Percentiles rank a stretch among this genome's conserved stretches.
Evolutionary conservation across 2,797 vertebrate species (phyloP).

Genomic region (Darevskia mixta): DNA sequence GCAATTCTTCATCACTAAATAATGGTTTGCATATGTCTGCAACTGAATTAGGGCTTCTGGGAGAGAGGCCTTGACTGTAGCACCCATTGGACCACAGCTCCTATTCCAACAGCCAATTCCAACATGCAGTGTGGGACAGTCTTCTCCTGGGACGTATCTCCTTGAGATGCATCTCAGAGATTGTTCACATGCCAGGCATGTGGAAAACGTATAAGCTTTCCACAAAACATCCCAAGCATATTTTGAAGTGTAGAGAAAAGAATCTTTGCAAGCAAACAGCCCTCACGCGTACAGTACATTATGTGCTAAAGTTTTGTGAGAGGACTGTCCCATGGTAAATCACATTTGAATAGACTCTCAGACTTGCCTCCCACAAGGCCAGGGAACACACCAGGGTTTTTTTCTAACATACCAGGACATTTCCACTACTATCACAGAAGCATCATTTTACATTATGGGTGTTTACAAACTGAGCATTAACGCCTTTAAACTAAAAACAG

Average conservation of each 20-base stretch:
- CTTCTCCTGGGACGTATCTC: background rate
- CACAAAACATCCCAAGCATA: background rate
- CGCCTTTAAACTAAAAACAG: background rate
- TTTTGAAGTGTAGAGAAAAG: background rate
- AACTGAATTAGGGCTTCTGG: background rate
- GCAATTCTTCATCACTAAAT: background rate
- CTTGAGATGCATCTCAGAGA: background rate
- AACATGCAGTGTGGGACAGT: background rate
- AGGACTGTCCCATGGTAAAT: background rate
- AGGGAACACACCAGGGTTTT: too few species aligned
- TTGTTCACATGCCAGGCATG: background rate
- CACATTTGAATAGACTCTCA: background rate
- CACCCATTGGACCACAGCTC: background rate
- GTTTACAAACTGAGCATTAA: background rate
- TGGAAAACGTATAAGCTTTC: background rate
- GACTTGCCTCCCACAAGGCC: background rate
- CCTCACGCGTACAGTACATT: too few species aligned
- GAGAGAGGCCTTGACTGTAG: background rate
- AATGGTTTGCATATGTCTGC: background rate
- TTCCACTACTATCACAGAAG: background rate
- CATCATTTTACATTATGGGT: background rate
- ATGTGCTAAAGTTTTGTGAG: background rate
- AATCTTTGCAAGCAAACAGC: background rate
- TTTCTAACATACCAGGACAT: too few species aligned
- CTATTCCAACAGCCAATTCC: background rate